phyloP scores from a whole-genome alignment of 2,888 invertebrate species.

The Philereme vetulata region DNA sequence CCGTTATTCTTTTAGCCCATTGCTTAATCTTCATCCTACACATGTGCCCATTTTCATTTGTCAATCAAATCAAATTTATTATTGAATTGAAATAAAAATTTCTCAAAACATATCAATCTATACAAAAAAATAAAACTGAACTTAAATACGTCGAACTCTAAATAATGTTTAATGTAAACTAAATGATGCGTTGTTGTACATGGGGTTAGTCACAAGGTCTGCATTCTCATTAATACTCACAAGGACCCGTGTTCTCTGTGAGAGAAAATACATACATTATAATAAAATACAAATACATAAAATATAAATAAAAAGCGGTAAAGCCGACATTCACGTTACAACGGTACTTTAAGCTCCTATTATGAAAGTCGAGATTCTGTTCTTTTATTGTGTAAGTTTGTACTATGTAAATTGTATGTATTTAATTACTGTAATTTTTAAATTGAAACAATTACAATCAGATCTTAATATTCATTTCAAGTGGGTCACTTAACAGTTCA shows the following conservation, averaged over 20 bases:
- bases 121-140: constrained; percentile 10
- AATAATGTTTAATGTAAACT: neutral
- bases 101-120: neutral
- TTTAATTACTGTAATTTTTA: too few relatives aligned
- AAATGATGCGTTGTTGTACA: constrained; percentile 25
- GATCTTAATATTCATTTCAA: too few relatives aligned
- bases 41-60: too few relatives aligned
- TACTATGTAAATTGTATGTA: too few relatives aligned
- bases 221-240: constrained; percentile 70
- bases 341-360: constrained; percentile 2
- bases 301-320: constrained; percentile 16
- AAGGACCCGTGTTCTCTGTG: constrained; percentile 80
- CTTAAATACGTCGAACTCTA: neutral
- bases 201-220: constrained; percentile 48
- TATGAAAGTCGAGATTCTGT: neutral
- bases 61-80: too few relatives aligned
- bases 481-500: too few relatives aligned
- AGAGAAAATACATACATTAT: constrained; percentile 70
- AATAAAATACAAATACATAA: constrained; percentile 39
- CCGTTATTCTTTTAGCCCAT: too few relatives aligned
- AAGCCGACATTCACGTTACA: constrained; percentile 20
- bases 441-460: too few relatives aligned
- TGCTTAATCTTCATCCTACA: too few relatives aligned
- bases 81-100: too few relatives aligned
- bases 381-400: neutral